Evolutionary conservation across 1,140 invertebrate genomes (phyloP), one percentile per base, ranked within the genome.

Genomic region (Drosophila melanica): DNA sequence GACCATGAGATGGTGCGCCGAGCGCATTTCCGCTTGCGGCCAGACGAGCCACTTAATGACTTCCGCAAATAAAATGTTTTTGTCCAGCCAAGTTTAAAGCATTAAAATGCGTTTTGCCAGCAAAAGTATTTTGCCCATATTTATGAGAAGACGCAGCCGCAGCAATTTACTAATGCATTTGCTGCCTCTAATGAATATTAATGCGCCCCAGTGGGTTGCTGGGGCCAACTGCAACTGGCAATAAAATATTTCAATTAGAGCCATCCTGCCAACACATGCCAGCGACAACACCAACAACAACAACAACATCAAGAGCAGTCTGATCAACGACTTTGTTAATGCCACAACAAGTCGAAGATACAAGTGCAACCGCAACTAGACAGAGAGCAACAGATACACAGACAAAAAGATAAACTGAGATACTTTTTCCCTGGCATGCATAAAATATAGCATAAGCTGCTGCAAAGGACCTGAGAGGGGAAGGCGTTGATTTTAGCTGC

Each of bases 191-290:
- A 87, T 87, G 84, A 87, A 87, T 87, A 87, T 87, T 87, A 84
- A 87, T 87, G 84, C 68, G 51, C 48, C 41, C 51, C 41, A 23
- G 66, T 48, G 55, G 37, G 54, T n/a, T 4, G 18, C 10, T 3
- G 35, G 6, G 10, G 37, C 18, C 53, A 10, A 63, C 57, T 53
- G 66, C 66, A 75, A 35, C 68, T 74, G 72, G 73, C 85, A 89
- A 87, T 87, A 87, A 87, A 87, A 89, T 87, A 87, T 87, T 87
- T 87, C 84, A 87, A 89, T 89, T 87, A 87, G 84, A 87, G 79
- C 82, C 67, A 45, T 69, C 63, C 68, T 87, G 82, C 82, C 82
- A 87, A 89, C 84, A 84, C 84, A 89, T 84, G 65, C 54, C 60
- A 67, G 41, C 50, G 42, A 23, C 45, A 58, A 50, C n/a, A 57